Conservation (phyloP, 2,888 invertebrate genomes). For the Drosophila villosipedis region DNA sequence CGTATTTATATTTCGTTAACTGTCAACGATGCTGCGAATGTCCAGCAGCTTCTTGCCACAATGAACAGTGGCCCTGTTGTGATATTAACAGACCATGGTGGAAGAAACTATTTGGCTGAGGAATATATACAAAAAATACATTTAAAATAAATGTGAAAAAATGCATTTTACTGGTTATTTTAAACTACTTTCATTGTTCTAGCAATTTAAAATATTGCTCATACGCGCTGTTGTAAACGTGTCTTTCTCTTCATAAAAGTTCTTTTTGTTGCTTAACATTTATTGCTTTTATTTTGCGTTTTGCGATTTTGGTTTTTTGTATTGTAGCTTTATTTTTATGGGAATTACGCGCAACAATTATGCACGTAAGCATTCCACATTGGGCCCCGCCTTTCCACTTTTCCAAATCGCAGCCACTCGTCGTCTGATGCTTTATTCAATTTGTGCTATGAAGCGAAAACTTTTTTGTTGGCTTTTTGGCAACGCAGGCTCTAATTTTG, state of each 20-base stretch:
- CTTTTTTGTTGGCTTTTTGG: constrained; percentile 69
- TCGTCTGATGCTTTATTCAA: constrained; percentile 76
- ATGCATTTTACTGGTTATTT: neutral
- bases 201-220: neutral
- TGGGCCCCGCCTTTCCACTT: neutral
- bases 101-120: constrained; percentile 9
- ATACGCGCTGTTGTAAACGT: neutral
- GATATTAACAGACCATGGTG: constrained; percentile 12
- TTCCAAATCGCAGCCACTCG: constrained; percentile 43
- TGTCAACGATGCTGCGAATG: constrained; percentile 20
- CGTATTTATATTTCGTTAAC: neutral
- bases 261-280: neutral
- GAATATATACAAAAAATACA: neutral
- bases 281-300: neutral
- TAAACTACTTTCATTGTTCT: neutral
- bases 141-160: neutral
- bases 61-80: constrained; percentile 37
- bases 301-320: constrained; percentile 9
- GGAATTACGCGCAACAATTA: constrained; percentile 65
- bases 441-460: constrained; percentile 78
- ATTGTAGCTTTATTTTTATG: constrained; percentile 31
- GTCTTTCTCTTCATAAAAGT: neutral
- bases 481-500: constrained; percentile 16
- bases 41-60: constrained; percentile 9
- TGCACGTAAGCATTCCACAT: constrained; percentile 48